phyloP scores from a whole-genome alignment of 2,888 invertebrate species.

The Odontocolon sp. region DNA sequence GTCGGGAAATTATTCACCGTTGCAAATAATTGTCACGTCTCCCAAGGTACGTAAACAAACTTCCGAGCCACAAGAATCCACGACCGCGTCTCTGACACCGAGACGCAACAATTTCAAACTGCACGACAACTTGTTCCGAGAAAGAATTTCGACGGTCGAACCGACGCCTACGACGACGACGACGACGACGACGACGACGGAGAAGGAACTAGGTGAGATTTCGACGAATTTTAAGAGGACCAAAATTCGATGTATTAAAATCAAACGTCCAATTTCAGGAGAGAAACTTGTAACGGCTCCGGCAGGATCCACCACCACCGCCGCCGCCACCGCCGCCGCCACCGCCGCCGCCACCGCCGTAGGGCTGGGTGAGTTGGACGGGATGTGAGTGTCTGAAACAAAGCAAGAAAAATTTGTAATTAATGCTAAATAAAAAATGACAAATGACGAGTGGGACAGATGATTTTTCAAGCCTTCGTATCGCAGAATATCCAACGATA shows the following conservation, averaged over 20 bases:
- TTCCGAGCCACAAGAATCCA: conserved; percentile 32
- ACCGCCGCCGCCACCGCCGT: too few relatives aligned
- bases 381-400: conserved; percentile 58
- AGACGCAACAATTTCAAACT: conserved; percentile 50
- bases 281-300: conserved; percentile 20
- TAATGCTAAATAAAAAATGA: background rate
- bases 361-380: conserved; percentile 57
- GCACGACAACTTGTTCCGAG: conserved; percentile 61
- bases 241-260: too few relatives aligned
- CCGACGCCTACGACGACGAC: conserved; percentile 38
- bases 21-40: conserved; percentile 74
- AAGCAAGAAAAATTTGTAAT: background rate
- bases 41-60: conserved; percentile 67
- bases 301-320: conserved; percentile 27
- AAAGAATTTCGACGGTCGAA: conserved; percentile 26
- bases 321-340: too few relatives aligned
- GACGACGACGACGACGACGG: conserved; percentile 31
- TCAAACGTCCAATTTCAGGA: too few relatives aligned
- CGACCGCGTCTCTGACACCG: conserved; percentile 47
- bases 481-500: conserved; percentile 39
- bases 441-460: background rate
- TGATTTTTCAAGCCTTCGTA: conserved; percentile 23
- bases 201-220: conserved; percentile 56
- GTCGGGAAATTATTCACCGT: conserved; percentile 73
- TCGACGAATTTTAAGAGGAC: too few relatives aligned